Conservation (phyloP, 1,140 invertebrate species). For the Eumaeus atala region DNA sequence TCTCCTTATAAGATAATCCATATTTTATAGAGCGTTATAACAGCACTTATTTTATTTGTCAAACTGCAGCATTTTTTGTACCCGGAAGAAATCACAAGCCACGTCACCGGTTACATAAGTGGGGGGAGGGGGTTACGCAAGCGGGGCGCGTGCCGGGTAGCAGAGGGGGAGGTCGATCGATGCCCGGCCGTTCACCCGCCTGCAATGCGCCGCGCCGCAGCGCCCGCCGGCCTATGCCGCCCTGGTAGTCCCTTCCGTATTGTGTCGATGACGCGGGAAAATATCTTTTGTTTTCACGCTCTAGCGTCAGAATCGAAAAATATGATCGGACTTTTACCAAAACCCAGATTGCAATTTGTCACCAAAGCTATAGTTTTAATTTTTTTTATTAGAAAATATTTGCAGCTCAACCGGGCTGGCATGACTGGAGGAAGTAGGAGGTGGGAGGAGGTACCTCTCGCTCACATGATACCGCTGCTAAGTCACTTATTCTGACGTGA, state of each 20-base stretch:
- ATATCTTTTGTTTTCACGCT: conserved; percentile 23
- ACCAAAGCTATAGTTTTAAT: too few species aligned
- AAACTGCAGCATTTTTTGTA: conserved; percentile 21
- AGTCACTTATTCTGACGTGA: too few species aligned
- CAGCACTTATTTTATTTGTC: conserved; percentile 4
- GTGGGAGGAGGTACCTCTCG: too few species aligned
- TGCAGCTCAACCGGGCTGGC: too few species aligned
- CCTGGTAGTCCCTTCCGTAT: conserved; percentile 45
- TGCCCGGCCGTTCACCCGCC: conserved; percentile 68
- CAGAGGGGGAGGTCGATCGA: conserved; percentile 43
- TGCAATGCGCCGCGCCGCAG: conserved; percentile 59
- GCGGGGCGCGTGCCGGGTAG: conserved; percentile 23
- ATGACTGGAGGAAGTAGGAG: too few species aligned
- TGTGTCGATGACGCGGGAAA: conserved; percentile 27
- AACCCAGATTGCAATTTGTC: too few species aligned
- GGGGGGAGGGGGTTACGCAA: conserved; percentile 47
- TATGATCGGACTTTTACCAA: too few species aligned
- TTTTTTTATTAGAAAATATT: too few species aligned
- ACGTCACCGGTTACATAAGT: conserved; percentile 62
- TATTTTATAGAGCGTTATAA: too few species aligned
- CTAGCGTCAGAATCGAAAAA: too few species aligned
- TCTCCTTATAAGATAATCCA: too few species aligned
- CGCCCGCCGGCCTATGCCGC: conserved; percentile 41
- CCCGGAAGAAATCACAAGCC: conserved; percentile 48
- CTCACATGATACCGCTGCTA: too few species aligned